phyloP scores from a whole-genome alignment of 1,140 invertebrate species.

The Drosophila lacteicornis region DNA sequence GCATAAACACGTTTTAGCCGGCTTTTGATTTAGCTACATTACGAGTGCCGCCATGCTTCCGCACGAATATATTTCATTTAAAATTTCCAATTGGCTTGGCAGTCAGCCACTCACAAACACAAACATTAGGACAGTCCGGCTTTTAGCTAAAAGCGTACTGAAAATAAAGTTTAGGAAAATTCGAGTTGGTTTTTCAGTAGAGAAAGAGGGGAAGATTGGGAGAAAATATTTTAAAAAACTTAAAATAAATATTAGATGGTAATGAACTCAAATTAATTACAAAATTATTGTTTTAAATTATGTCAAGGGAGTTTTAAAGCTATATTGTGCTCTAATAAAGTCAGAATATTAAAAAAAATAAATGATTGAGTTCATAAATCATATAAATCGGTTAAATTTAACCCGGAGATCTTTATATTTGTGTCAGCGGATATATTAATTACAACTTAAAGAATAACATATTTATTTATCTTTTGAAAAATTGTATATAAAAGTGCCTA shows the following conservation, averaged over 20 bases:
- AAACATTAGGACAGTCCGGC: constrained; percentile 22
- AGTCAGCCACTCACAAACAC: constrained; percentile 23
- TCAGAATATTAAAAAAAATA: no score
- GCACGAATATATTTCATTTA: constrained; percentile 65
- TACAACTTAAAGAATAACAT: no score
- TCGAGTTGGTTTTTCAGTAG: not conserved
- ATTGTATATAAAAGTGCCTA: no score
- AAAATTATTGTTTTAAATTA: no score
- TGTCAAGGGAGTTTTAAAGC: no score
- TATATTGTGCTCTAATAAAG: no score
- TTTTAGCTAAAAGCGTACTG: constrained; percentile 7
- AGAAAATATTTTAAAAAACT: not conserved
- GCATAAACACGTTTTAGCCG: constrained; percentile 33
- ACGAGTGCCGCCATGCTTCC: constrained; percentile 14
- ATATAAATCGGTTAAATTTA: no score
- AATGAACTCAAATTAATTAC: not conserved
- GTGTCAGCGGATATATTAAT: no score
- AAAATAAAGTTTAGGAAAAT: not conserved
- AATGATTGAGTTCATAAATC: no score
- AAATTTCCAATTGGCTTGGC: constrained; percentile 75
- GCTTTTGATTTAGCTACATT: constrained; percentile 28
- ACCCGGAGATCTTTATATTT: no score
- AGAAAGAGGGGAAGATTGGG: not conserved
- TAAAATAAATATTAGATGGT: not conserved
- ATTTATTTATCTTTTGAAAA: not conserved